Evolutionary conservation across 2,888 invertebrate genomes (phyloP), one percentile per base, ranked within the genome.

Genomic region (Drosophila nr. medialis): DNA sequence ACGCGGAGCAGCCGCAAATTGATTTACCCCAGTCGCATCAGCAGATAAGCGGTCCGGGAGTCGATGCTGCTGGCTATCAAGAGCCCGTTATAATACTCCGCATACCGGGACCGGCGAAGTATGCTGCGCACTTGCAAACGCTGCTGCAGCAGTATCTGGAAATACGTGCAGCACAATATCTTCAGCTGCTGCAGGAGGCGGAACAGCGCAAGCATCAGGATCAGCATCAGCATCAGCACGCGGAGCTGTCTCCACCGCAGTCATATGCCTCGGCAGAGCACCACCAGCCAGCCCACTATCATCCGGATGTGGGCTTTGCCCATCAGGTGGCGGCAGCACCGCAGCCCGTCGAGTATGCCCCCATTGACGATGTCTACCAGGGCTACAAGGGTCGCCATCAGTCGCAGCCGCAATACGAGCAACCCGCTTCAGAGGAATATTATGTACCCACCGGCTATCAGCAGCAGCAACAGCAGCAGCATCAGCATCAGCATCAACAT

Each of bases 81-180:
- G 93, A 92, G 65, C 93, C 93, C 0, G 92, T 93, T 4, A 93
- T 93, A 55, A 92, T 93, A 0, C 73, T 93, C 13, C 89, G 92
- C 8, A 92, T 93, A 60, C 93, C 93, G 0, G 93, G 93, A 0
- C 93, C 93, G 4, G 84, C 91, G 15, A 93, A 93, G 64, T 93
- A 93, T 63, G 93, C 93, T 3, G 79, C 92, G 0, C 93, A 93
- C 74, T 80, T 93, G 71, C 93, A 93, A 73, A 80, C 89, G 3
- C 80, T 93, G 24, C 80, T 93, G 8, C 93, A 93, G 65, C 92
- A 92, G 60, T 93, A 93, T 67, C 75, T 93, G 13, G 93, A 93
- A 80, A 90, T 93, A 53, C 91, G 93, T 4, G 93, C 93, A 5
- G 90, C 92, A 0, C 93, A 93, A 71, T 93, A 92, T 65, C 74